phyloP scores from a whole-genome alignment of 2,888 invertebrate species.

The Rhabditoides inermis region DNA sequence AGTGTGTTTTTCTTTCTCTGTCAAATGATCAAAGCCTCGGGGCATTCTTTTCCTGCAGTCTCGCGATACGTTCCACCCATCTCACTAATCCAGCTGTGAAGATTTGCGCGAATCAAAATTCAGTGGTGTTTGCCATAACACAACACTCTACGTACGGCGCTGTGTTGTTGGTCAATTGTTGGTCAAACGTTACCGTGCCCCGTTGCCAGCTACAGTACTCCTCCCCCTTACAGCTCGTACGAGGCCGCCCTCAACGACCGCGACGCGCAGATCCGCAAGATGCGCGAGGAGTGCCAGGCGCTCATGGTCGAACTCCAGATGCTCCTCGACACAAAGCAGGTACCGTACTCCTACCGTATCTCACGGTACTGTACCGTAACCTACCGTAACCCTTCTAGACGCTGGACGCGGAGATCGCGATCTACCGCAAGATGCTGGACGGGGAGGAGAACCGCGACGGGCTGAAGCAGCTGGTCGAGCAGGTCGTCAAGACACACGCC shows the following conservation, averaged over 20 bases:
- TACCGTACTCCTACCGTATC: no score
- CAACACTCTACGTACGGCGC: not conserved
- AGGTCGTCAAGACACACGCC: conserved; percentile 52
- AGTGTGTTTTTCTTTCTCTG: no score
- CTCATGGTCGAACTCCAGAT: conserved; percentile 54
- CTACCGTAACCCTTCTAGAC: conserved; percentile 44
- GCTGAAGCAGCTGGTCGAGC: conserved; percentile 51
- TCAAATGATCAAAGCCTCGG: no score
- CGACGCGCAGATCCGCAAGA: conserved; percentile 53
- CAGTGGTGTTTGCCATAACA: no score
- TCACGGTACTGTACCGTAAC: no score
- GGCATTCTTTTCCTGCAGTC: no score
- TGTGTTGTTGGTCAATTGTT: not conserved
- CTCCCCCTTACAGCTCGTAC: conserved; percentile 45
- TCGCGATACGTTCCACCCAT: no score
- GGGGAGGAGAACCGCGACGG: conserved; percentile 58
- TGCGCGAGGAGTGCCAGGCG: conserved; percentile 53
- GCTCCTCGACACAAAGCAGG: conserved; percentile 57
- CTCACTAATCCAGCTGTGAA: no score
- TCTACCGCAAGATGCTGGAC: conserved; percentile 59
- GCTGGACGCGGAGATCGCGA: conserved; percentile 59
- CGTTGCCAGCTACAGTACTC: not conserved
- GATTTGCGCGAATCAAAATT: no score
- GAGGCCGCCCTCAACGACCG: conserved; percentile 54
- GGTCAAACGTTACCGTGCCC: not conserved